phyloP scores from a whole-genome alignment of 2,113 vertebrate genomes.

The Carettochelys insculpta region DNA sequence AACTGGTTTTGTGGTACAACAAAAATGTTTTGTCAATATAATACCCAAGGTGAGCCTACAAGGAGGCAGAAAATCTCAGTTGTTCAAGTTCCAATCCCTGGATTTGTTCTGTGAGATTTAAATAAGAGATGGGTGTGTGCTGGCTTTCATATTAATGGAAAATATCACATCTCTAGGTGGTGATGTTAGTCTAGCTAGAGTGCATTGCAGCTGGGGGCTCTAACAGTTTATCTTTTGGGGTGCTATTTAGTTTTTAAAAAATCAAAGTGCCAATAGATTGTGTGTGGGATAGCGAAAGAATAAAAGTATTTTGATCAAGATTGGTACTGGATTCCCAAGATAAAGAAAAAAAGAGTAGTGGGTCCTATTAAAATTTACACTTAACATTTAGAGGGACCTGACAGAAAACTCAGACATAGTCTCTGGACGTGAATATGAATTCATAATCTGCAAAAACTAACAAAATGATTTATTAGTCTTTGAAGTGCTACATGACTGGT shows the following conservation, averaged over 20 bases:
- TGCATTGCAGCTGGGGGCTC: not conserved
- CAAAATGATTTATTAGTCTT: no score
- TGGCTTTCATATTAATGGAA: not conserved
- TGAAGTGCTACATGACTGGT: no score
- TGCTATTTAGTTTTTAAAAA: not conserved
- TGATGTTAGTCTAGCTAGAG: not conserved
- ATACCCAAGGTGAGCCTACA: not conserved
- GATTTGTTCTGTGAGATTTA: not conserved
- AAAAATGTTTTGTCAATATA: not conserved
- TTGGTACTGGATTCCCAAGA: not conserved
- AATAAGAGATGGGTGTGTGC: not conserved
- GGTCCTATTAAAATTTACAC: not conserved
- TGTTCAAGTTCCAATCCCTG: not conserved
- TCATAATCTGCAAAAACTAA: no score
- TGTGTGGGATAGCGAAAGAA: no score
- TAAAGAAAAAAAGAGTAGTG: not conserved
- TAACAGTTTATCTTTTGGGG: not conserved
- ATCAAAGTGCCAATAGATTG: not conserved
- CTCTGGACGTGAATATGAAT: not conserved
- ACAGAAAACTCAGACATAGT: not conserved
- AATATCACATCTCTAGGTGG: not conserved
- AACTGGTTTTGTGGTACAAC: no score
- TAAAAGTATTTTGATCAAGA: not conserved
- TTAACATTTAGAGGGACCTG: not conserved
- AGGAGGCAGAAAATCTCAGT: not conserved